phyloP scores from a whole-genome alignment of 2,113 vertebrate species.

The Lethenteron camtschaticum region DNA sequence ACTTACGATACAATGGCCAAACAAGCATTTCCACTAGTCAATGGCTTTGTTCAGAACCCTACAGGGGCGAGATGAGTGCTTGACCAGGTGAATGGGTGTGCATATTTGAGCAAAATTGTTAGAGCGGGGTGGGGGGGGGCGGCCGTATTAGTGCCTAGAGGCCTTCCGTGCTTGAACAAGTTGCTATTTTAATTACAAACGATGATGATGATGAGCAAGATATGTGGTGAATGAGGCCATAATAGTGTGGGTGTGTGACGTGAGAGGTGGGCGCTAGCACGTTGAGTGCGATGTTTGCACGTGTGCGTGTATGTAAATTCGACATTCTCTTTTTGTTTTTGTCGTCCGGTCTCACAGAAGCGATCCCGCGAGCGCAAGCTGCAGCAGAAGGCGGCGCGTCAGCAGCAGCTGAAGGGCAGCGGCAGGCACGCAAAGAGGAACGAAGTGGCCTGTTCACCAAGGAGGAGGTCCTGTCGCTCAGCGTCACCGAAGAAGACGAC shows the following conservation, averaged over 20 bases:
- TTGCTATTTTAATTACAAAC: no score
- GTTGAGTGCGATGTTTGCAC: background rate
- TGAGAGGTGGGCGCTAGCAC: background rate
- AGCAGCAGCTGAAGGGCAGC: conserved; percentile 89
- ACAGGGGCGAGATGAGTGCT: no score
- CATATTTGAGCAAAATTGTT: no score
- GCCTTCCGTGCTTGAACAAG: no score
- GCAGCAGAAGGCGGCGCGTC: conserved; percentile 86
- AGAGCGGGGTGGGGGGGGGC: no score
- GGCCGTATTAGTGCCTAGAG: no score
- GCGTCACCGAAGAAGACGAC: conserved; percentile 71
- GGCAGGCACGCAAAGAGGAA: conserved; percentile 80
- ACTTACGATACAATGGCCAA: no score
- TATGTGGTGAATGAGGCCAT: no score
- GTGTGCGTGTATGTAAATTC: background rate
- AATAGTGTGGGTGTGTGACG: background rate
- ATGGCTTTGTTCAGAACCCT: no score
- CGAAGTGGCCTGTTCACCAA: conserved; percentile 94
- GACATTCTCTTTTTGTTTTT: conserved; percentile 5
- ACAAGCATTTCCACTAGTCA: no score
- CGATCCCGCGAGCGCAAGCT: conserved; percentile 87
- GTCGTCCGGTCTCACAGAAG: conserved; percentile 32
- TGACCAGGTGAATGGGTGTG: no score
- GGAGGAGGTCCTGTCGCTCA: conserved; percentile 79
- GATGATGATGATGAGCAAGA: no score